Percentiles rank a stretch among this genome's conserved stretches.
These are phyloP conservation scores for Microtus montanus DNA, from an alignment of 2,113 vertebrate genomes.

Conservation along the genomic window DNA sequence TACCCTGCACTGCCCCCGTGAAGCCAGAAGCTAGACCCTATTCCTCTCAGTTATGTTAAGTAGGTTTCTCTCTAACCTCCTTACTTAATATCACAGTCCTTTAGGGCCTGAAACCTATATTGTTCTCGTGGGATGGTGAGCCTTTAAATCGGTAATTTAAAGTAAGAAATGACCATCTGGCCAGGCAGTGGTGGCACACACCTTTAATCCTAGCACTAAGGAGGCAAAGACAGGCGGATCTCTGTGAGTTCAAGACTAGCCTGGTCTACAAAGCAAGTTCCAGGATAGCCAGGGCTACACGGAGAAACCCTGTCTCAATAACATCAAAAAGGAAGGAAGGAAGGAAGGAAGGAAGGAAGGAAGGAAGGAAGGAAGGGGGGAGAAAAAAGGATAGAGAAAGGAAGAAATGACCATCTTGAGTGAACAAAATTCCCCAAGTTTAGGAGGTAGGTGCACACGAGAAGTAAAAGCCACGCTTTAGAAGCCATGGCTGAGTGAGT, in stretches of 20 bases:
- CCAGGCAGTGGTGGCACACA: neutral
- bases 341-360: no score
- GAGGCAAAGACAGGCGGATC: neutral
- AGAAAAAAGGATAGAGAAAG: no score
- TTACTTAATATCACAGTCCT: neutral
- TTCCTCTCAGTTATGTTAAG: neutral
- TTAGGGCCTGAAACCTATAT: neutral
- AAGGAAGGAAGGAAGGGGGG: neutral
- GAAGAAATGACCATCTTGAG: neutral
- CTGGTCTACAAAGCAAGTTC: neutral
- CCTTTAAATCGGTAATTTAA: neutral
- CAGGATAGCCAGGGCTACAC: neutral
- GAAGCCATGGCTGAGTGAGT: neutral
- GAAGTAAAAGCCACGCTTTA: conserved; percentile 4
- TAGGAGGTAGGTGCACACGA: neutral
- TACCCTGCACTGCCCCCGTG: neutral
- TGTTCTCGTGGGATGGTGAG: neutral
- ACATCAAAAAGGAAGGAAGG: neutral
- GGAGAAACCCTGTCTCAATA: neutral
- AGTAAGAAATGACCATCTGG: neutral
- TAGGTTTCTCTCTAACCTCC: neutral
- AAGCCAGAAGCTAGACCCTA: neutral
- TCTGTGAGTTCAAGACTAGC: neutral
- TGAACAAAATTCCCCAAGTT: neutral
- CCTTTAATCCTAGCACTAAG: neutral